phyloP scores from a whole-genome alignment of 2,113 vertebrate genomes.

The Axis porcinus region DNA sequence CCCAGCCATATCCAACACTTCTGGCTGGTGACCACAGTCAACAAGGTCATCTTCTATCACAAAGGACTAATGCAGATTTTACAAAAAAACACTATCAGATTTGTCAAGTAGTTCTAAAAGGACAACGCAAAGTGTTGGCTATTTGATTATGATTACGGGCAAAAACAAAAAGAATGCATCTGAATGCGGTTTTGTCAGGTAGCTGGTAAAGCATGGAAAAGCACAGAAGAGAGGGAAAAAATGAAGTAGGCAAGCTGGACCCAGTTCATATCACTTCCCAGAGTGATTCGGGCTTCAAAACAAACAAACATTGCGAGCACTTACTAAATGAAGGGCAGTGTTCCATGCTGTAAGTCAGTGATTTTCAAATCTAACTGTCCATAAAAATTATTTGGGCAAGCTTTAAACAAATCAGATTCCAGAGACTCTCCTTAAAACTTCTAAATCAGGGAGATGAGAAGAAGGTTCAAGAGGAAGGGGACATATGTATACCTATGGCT shows the following conservation, averaged over 20 bases:
- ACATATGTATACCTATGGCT: neutral
- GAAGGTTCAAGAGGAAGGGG: neutral
- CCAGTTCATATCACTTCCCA: neutral
- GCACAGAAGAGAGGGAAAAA: neutral
- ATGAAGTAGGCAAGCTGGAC: neutral
- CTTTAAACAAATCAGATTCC: neutral
- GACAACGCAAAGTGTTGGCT: neutral
- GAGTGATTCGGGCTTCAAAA: neutral
- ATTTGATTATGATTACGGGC: neutral
- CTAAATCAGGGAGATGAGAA: neutral
- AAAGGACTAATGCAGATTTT: neutral
- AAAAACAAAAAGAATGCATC: neutral
- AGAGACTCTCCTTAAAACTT: neutral
- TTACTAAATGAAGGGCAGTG: neutral
- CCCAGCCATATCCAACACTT: neutral
- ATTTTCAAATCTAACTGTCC: constrained; percentile 11
- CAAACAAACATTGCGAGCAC: neutral
- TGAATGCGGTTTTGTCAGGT: neutral
- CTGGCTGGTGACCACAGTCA: neutral
- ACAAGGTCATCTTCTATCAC: neutral
- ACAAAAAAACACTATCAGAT: neutral
- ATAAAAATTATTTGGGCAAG: neutral
- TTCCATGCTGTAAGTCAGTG: neutral
- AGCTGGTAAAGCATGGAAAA: neutral
- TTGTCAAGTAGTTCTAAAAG: neutral